Conservation (phyloP, 2,113 vertebrate genomes). For the Seriola dumerili region DNA sequence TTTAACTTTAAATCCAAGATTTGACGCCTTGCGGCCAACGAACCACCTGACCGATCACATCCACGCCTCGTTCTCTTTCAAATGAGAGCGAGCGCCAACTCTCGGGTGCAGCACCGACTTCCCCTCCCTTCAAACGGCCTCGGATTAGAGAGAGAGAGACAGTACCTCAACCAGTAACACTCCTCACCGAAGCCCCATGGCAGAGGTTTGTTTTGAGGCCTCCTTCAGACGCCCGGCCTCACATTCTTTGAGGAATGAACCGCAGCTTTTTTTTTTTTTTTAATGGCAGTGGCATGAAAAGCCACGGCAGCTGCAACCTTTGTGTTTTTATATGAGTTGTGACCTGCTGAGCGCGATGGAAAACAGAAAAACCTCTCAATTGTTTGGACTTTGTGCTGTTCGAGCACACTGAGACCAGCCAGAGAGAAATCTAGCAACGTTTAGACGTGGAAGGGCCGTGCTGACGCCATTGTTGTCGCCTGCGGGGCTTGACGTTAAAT, state of each 20-base stretch:
- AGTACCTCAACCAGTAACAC: conserved; percentile 64
- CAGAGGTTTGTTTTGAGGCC: conserved; percentile 23
- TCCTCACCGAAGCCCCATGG: conserved; percentile 63
- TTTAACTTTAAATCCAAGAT: neutral
- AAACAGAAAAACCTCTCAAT: conserved; percentile 66
- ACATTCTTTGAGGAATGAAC: conserved; percentile 17
- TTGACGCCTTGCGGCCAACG: neutral
- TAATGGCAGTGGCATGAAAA: neutral
- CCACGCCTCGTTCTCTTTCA: neutral
- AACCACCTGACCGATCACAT: neutral
- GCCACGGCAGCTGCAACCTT: conserved; percentile 16
- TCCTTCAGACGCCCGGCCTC: conserved; percentile 32
- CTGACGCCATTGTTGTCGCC: conserved; percentile 78
- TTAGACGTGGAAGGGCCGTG: conserved; percentile 61
- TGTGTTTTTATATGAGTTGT: conserved; percentile 54
- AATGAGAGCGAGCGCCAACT: neutral
- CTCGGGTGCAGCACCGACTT: neutral
- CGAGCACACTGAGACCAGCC: conserved; percentile 65
- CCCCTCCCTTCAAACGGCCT: neutral
- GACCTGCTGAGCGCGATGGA: conserved; percentile 74
- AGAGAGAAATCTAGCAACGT: conserved; percentile 85
- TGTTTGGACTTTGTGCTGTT: conserved; percentile 72
- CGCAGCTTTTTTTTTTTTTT: neutral
- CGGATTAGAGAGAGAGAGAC: conserved; percentile 41
- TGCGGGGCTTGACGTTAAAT: conserved; percentile 71